These are phyloP conservation scores for Grantiella picta DNA, from an alignment of 2,113 vertebrate genomes.

Conservation along the genomic window DNA sequence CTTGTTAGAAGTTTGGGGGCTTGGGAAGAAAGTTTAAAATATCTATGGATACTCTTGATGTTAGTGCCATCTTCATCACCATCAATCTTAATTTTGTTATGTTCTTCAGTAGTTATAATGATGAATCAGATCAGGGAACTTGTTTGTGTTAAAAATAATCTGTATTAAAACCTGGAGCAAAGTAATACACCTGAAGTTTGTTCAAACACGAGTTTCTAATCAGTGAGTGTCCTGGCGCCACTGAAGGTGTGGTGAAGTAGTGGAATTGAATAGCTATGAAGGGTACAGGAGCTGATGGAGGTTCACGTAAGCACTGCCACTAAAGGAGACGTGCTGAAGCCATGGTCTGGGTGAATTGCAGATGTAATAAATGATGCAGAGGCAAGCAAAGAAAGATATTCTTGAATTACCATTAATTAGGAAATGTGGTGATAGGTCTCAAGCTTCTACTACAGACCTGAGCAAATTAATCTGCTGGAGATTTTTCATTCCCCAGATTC, in stretches of 20 bases:
- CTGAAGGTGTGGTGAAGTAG: background rate
- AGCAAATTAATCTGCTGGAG: background rate
- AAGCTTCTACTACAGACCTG: background rate
- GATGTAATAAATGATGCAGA: background rate
- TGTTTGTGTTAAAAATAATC: background rate
- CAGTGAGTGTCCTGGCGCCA: background rate
- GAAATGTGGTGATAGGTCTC: background rate
- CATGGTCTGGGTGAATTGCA: background rate
- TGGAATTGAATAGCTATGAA: background rate
- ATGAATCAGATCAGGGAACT: background rate
- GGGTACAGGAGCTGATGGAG: background rate
- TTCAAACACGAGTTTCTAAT: background rate
- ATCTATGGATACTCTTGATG: background rate
- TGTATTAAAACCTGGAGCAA: background rate
- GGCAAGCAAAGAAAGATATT: background rate
- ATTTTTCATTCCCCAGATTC: background rate
- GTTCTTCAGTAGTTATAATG: background rate
- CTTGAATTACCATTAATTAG: background rate
- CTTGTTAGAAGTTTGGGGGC: background rate
- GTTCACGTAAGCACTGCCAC: background rate
- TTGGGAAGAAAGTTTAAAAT: background rate
- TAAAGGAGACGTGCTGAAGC: background rate
- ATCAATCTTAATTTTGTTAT: background rate
- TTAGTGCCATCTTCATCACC: background rate
- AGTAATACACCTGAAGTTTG: background rate